These are phyloP conservation scores for Trogon melanurus DNA, from an alignment of 2,113 vertebrate genomes.

Conservation along the genomic window DNA sequence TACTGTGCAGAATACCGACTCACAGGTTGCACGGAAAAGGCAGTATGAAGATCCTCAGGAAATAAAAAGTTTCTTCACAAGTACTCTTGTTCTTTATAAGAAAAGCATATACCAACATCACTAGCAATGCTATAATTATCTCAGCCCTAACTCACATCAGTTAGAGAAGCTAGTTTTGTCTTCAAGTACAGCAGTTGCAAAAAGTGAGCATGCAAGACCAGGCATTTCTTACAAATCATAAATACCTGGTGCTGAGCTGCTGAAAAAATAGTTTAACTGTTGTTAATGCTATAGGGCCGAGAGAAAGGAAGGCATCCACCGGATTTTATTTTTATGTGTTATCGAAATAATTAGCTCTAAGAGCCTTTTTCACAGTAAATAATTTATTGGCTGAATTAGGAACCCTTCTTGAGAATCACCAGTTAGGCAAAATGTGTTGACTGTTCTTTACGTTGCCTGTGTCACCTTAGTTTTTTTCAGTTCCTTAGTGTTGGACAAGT, in stretches of 20 bases:
- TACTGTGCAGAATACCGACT: background rate
- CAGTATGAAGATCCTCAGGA: background rate
- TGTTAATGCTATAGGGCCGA: background rate
- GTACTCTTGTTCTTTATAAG: background rate
- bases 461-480: background rate
- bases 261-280: background rate
- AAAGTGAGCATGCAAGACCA: background rate
- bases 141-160: background rate
- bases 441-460: background rate
- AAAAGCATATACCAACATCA: background rate
- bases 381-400: background rate
- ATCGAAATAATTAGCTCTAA: background rate
- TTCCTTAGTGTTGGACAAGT: background rate
- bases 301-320: background rate
- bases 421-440: background rate
- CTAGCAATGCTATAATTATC: background rate
- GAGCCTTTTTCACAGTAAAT: background rate
- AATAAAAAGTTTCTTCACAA: background rate
- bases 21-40: background rate
- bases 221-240: background rate
- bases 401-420: background rate
- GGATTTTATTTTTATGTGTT: background rate
- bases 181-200: background rate
- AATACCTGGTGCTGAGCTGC: background rate
- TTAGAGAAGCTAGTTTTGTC: background rate